Conservation (phyloP, 2,113 vertebrate genomes). For the Datnioides undecimradiatus region DNA sequence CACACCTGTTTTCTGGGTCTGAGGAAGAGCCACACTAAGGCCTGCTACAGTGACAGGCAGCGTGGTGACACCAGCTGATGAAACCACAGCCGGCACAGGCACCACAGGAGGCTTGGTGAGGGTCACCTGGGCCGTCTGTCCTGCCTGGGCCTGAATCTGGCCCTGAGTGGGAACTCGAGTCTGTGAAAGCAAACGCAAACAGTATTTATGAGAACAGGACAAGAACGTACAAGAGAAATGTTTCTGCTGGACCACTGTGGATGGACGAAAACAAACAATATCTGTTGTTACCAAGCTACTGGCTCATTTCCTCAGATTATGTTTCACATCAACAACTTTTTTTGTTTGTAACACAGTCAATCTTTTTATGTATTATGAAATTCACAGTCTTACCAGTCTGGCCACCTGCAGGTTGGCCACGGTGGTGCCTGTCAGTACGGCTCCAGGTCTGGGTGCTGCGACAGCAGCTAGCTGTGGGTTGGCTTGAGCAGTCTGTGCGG, state of each 20-base stretch:
- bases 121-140: slow-evolving; percentile 89
- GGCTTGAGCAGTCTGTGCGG: slow-evolving; percentile 86
- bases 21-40: slow-evolving; percentile 90
- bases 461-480: slow-evolving; percentile 91
- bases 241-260: too few species aligned
- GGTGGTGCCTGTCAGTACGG: slow-evolving; percentile 88
- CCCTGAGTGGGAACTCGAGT: slow-evolving; percentile 88
- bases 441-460: slow-evolving; percentile 87
- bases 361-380: not conserved
- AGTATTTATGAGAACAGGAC: not conserved
- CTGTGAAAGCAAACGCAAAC: slow-evolving; percentile 52
- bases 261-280: too few species aligned
- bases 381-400: slow-evolving; percentile 88
- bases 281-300: too few species aligned
- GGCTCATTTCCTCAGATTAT: too few species aligned
- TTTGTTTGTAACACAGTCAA: too few species aligned
- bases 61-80: slow-evolving; percentile 90
- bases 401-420: slow-evolving; percentile 92
- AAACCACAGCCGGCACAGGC: slow-evolving; percentile 90
- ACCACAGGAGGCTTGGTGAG: slow-evolving; percentile 92
- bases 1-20: slow-evolving; percentile 87
- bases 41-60: slow-evolving; percentile 90
- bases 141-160: slow-evolving; percentile 86
- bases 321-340: too few species aligned
- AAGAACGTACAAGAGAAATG: too few species aligned